A percentile compares a stretch with the other conserved stretches of the same genome.
Conservation (phyloP, 2,888 invertebrate genomes). For the Mechanitis mazaeus region DNA sequence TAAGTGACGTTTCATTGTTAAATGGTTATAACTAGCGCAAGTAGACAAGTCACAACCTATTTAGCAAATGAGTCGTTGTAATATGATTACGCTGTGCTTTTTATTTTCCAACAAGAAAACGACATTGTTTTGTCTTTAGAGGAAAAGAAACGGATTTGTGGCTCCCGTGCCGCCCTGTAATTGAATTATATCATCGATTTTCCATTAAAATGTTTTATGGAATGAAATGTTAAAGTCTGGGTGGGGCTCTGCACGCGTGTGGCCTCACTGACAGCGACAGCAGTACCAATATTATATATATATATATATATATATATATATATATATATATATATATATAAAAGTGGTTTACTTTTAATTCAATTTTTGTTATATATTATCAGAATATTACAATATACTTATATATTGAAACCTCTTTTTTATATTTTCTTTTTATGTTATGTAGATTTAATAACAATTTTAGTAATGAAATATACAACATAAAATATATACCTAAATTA, state of each 20-base stretch:
- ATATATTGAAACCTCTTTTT: too few species aligned
- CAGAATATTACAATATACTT: too few species aligned
- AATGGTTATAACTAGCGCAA: constrained; percentile 1
- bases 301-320: too few species aligned
- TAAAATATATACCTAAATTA: too few species aligned
- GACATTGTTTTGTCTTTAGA: constrained; percentile 59
- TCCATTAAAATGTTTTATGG: constrained; percentile 76
- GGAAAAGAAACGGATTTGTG: constrained; percentile 54
- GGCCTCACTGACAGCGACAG: not conserved
- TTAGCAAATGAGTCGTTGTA: constrained; percentile 63
- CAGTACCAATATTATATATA: too few species aligned
- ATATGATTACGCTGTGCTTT: constrained; percentile 48
- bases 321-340: too few species aligned
- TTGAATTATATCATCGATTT: constrained; percentile 76
- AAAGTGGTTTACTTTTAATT: too few species aligned
- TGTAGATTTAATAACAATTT: too few species aligned
- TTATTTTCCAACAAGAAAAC: constrained; percentile 42
- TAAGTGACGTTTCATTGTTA: too few species aligned
- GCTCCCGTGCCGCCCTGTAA: constrained; percentile 62
- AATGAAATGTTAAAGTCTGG: constrained; percentile 68
- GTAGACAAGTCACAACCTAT: constrained; percentile 38
- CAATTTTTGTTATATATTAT: too few species aligned
- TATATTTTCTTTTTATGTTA: too few species aligned
- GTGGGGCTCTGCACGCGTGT: constrained; percentile 49
- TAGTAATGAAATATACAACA: too few species aligned